Evolutionary conservation across 2,888 invertebrate species (phyloP).

Genomic region (Leptinotarsa peninsularis): DNA sequence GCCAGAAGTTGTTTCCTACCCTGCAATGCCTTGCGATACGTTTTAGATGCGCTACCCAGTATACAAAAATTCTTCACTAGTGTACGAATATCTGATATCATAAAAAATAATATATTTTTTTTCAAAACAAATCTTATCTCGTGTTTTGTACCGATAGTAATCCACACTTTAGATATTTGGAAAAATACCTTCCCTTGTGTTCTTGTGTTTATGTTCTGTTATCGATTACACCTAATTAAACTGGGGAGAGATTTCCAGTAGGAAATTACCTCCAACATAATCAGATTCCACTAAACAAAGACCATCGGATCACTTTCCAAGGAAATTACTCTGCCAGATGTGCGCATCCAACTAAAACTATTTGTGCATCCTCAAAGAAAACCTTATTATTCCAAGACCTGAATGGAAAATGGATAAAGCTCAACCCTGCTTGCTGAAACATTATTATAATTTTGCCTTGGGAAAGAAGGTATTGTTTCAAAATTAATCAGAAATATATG

Average conservation of each 20-base stretch:
- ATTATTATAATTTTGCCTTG: background rate
- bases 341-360: slow-evolving; percentile 5
- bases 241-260: background rate
- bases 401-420: slow-evolving; percentile 7
- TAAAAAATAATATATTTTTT: too few relatives aligned
- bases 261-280: slow-evolving; percentile 1
- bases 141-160: too few relatives aligned
- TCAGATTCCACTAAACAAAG: background rate
- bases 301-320: slow-evolving; percentile 6
- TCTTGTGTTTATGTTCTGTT: background rate
- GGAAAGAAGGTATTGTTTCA: background rate
- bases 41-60: too few relatives aligned
- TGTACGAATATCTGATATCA: too few relatives aligned
- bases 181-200: background rate
- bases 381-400: background rate
- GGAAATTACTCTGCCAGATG: slow-evolving; percentile 16
- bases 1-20: too few relatives aligned
- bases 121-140: too few relatives aligned
- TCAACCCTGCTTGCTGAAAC: background rate
- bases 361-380: slow-evolving; percentile 19
- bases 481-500: background rate
- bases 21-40: too few relatives aligned
- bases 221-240: too few relatives aligned
- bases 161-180: background rate
- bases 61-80: too few relatives aligned